These are phyloP conservation scores for Chaunax sp. DNA, from an alignment of 2,797 vertebrate species.

Conservation along the genomic window DNA sequence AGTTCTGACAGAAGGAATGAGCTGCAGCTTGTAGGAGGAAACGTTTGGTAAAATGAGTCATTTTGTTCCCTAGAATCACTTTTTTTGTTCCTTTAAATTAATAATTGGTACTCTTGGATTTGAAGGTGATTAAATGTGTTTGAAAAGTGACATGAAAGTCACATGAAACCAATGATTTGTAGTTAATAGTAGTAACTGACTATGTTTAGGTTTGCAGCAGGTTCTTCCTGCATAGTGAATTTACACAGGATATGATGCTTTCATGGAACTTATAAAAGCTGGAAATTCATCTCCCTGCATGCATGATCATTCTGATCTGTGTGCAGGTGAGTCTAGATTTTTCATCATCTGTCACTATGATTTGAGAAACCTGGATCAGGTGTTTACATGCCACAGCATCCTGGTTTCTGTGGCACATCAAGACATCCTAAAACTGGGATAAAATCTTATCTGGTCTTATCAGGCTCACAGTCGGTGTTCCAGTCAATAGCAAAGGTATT, in stretches of 20 bases:
- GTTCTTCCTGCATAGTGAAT: background rate
- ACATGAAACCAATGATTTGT: background rate
- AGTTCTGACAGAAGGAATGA: background rate
- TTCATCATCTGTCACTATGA: too few species aligned
- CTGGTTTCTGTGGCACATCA: background rate
- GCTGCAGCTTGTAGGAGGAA: background rate
- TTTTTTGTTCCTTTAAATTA: background rate
- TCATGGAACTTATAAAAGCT: too few species aligned
- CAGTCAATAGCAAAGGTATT: too few species aligned
- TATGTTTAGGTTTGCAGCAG: background rate
- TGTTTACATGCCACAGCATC: background rate
- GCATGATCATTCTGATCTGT: background rate
- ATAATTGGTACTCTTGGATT: background rate
- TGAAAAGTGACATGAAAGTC: background rate
- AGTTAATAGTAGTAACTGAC: background rate
- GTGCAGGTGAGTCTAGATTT: background rate
- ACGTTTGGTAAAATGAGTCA: background rate
- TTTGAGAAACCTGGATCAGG: background rate
- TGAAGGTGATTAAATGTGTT: background rate
- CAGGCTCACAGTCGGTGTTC: too few species aligned
- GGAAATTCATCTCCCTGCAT: too few species aligned
- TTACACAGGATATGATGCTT: too few species aligned
- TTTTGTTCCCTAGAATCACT: background rate
- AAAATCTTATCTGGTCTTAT: too few species aligned
- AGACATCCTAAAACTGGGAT: too few species aligned